Evolutionary conservation across 2,888 invertebrate species (phyloP), one percentile per base, ranked within the genome.

Genomic region (Aradus depressus): DNA sequence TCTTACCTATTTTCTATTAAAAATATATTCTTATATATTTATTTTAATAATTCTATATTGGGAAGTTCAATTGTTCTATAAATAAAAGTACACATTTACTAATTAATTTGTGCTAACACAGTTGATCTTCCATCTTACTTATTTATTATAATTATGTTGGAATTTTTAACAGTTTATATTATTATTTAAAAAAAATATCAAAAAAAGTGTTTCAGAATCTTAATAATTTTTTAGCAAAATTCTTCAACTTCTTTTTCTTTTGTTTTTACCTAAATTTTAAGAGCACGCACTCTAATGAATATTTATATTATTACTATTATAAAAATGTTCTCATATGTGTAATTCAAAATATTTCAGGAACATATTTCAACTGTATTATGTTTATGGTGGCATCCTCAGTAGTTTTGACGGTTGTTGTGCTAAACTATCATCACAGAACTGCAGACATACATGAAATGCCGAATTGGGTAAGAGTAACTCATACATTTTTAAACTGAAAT

Each of bases 361-460:
- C 95, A 63, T 96, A 96, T 77, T 96, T 96, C 82, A 95, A 95
- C 76, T 93, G 93, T 77, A 95, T 95, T 74, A 96, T 96, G 96
- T 90, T 96, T 74, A 95, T 96, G 93, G 95, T 95, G 73, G 93
- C 95, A 55, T 90, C 93, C 58, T 95, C 95, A 59, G 95, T 96
- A 70, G 91, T 95, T 63, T 79, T 93, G 65, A 96, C 96, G 49
- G 93, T 96, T 62, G 84, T 95, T 63, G 93, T 96, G 62, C 80
- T 96, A 61, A 96, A 96, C 75, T 95, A 91, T 72, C 96, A 96
- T 72, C 95, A 96, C 72, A 80, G 95, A 64, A 90, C 90, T 62
- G 90, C 93, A 55, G 93, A 95, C 68, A 93, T 92, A 67, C 92
- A 95, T 72, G 87, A 84, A 70, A 93, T 96, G 92, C 91, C 92